phyloP scores from a whole-genome alignment of 2,113 vertebrate species.

The Taxidea taxus region DNA sequence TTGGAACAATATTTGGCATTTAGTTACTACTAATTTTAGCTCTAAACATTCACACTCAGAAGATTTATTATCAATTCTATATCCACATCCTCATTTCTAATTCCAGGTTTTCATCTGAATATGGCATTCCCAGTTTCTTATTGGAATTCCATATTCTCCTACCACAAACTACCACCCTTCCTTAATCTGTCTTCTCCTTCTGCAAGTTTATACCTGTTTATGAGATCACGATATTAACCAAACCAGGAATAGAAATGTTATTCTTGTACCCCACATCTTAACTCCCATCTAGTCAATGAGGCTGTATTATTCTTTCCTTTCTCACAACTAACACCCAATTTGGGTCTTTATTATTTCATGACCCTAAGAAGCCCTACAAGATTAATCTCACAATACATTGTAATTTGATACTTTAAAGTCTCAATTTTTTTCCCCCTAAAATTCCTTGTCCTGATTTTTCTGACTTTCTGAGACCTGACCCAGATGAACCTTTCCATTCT shows the following conservation, averaged over 20 bases:
- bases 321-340: not conserved
- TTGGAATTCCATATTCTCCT: not conserved
- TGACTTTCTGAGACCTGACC: not conserved
- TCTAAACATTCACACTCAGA: not conserved
- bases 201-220: not conserved
- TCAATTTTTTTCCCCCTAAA: not conserved
- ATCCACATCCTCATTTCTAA: not conserved
- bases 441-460: not conserved
- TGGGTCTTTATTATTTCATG: not conserved
- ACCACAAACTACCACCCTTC: not conserved
- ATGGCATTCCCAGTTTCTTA: not conserved
- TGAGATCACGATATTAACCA: not conserved
- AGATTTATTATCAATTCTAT: not conserved
- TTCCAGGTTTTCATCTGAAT: not conserved
- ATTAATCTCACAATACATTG: not conserved
- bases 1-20: not conserved
- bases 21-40: not conserved
- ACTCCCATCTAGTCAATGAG: not conserved
- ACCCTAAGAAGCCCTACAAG: not conserved
- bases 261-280: not conserved
- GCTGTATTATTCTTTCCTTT: not conserved
- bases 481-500: not conserved
- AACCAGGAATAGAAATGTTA: not conserved
- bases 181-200: not conserved
- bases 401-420: not conserved